Conservation (phyloP, 2,113 vertebrate species). For the Malurus alboscapulatus region DNA sequence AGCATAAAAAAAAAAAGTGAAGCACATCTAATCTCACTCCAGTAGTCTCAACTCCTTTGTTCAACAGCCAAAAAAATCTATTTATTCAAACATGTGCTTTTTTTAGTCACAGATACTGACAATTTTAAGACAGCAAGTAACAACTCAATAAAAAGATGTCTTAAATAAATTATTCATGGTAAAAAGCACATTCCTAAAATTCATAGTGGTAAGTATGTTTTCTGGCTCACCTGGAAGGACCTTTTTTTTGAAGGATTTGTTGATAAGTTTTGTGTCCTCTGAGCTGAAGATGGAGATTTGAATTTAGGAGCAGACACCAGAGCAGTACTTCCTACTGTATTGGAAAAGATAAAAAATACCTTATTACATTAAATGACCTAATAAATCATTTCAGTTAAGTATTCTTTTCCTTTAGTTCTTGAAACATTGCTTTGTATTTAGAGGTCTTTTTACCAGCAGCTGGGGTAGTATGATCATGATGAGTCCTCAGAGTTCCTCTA, state of each 20-base stretch:
- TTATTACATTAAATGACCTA: neutral
- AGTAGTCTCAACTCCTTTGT: neutral
- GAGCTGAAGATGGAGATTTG: slow-evolving; percentile 50
- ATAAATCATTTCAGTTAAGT: neutral
- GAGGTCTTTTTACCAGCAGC: slow-evolving; percentile 72
- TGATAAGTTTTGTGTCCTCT: slow-evolving; percentile 52
- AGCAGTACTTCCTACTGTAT: slow-evolving; percentile 76
- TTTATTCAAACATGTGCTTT: neutral
- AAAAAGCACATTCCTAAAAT: neutral
- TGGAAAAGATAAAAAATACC: neutral
- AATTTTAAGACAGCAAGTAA: neutral
- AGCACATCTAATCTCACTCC: neutral
- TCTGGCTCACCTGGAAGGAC: slow-evolving; percentile 52
- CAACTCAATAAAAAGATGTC: neutral
- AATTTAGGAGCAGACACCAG: slow-evolving; percentile 77
- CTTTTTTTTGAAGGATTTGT: slow-evolving; percentile 20
- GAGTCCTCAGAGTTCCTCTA: slow-evolving; percentile 72
- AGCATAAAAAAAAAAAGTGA: neutral
- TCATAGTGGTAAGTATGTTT: neutral
- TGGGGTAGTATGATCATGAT: slow-evolving; percentile 80
- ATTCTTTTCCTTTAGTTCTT: neutral
- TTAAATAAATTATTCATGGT: neutral
- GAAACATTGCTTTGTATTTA: neutral
- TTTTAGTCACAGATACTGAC: neutral
- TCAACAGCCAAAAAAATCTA: neutral